Evolutionary conservation across 2,888 invertebrate species (phyloP).

Genomic region (Vannuccia rotundouncinata): DNA sequence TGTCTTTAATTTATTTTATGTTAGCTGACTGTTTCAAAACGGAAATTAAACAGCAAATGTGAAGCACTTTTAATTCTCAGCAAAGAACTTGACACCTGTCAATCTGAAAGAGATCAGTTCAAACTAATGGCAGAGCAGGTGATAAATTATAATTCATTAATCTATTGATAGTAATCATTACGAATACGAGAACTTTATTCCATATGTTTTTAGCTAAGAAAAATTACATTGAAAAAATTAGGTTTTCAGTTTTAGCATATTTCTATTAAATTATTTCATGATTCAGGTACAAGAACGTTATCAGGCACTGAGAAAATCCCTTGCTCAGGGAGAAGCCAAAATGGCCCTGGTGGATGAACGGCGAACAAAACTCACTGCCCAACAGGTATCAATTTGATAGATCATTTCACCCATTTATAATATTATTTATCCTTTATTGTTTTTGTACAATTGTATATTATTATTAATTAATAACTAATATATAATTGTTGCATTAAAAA

Average conservation of each 20-base stretch:
- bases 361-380: slow-evolving; percentile 40
- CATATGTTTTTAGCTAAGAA: too few species aligned
- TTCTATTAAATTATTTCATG: neutral
- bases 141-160: slow-evolving; percentile 53
- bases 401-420: too few species aligned
- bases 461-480: too few species aligned
- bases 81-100: slow-evolving; percentile 70
- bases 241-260: neutral
- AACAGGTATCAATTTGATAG: slow-evolving; percentile 39
- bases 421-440: too few species aligned
- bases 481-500: too few species aligned
- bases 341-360: slow-evolving; percentile 13
- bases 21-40: slow-evolving; percentile 43
- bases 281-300: slow-evolving; percentile 46
- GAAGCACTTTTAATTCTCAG: slow-evolving; percentile 73
- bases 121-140: slow-evolving; percentile 73
- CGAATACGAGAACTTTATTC: too few species aligned
- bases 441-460: too few species aligned
- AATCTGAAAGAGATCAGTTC: slow-evolving; percentile 71
- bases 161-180: too few species aligned
- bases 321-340: slow-evolving; percentile 5
- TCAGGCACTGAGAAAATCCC: slow-evolving; percentile 49
- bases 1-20: neutral
- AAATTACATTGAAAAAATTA: neutral
- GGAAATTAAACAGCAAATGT: slow-evolving; percentile 72